Evolutionary conservation across 2,113 vertebrate species (phyloP), one percentile per base, ranked within the genome.

Genomic region (Geococcyx californianus): DNA sequence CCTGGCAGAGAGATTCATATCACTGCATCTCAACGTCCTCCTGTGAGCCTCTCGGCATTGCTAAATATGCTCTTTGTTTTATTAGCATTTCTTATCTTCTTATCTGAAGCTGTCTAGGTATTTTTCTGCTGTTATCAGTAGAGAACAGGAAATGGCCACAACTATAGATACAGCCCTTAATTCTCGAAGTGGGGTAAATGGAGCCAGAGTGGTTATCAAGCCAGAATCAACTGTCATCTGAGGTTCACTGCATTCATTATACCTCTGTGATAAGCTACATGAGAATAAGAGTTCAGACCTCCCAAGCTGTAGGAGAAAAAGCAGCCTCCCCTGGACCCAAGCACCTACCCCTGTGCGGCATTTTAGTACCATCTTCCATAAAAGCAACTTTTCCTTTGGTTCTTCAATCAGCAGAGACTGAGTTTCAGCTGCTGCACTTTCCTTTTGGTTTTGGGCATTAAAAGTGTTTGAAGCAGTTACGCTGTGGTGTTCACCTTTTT

Each of bases 1-100:
- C 64, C 58, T 75, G 81, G 49, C 63, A 91, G 89, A 62, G 90
- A 72, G 80, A 92, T 87, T 79, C 64, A 21, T 94, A 60, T 93
- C 56, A 13, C 51, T 79, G 51, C 40, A 49, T 89, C 76, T 74
- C 16, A 2, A 80, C 11, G 11, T 95, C 93, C 94, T 89, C 68
- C 79, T 31, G 60, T 66, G 96, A 78, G 88, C 58, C 60, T 72
- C 63, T 95, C 87, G 44, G n/a, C 76, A 78, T 54, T 89, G 59
- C 29, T 89, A 90, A 96, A 78, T 82, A 55, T 47, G 74, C 15
- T 83, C 96, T 56, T 90, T 96, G 78, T 90, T 97, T 94, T 79
- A 87, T 84, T 91, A 91, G 63, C 28, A 45, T 89, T 62, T 93
- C 81, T 89, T 96, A 78, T 88, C 89, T 94, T 86, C 86, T 93